These are phyloP conservation scores for Psilopogon haemacephalus DNA, from an alignment of 2,113 vertebrate species.

Conservation along the genomic window DNA sequence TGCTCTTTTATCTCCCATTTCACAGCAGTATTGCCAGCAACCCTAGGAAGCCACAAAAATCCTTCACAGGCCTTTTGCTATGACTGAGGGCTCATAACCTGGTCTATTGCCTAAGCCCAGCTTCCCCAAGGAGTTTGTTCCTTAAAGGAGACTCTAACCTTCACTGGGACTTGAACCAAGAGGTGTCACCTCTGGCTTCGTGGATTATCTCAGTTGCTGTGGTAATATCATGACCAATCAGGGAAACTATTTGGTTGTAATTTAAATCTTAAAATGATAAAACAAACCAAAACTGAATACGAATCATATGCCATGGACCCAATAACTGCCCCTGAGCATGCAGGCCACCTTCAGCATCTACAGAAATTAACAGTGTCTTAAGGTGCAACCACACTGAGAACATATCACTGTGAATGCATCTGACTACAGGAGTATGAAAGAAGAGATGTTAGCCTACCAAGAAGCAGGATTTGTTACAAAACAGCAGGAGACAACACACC, in stretches of 20 bases:
- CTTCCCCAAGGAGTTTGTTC: background rate
- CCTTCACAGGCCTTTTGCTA: background rate
- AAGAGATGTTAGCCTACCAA: background rate
- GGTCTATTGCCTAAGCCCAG: background rate
- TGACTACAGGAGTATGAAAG: background rate
- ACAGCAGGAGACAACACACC: background rate
- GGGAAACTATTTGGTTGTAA: background rate
- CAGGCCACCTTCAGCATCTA: background rate
- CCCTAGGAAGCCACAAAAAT: background rate
- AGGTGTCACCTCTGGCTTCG: background rate
- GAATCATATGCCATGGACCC: background rate
- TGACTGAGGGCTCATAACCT: background rate
- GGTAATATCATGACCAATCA: background rate
- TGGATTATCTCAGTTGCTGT: background rate
- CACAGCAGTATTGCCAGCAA: background rate
- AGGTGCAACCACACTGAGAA: background rate
- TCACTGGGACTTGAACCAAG: background rate
- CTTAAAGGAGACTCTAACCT: background rate
- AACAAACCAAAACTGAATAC: background rate
- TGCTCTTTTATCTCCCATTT: background rate
- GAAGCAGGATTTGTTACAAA: background rate
- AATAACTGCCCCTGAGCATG: background rate
- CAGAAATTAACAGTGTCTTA: background rate
- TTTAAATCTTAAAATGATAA: background rate
- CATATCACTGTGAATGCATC: background rate